Base-by-base conservation (phyloP, 1,140 invertebrate species). In the Lysiphlebus fabarum region DNA sequence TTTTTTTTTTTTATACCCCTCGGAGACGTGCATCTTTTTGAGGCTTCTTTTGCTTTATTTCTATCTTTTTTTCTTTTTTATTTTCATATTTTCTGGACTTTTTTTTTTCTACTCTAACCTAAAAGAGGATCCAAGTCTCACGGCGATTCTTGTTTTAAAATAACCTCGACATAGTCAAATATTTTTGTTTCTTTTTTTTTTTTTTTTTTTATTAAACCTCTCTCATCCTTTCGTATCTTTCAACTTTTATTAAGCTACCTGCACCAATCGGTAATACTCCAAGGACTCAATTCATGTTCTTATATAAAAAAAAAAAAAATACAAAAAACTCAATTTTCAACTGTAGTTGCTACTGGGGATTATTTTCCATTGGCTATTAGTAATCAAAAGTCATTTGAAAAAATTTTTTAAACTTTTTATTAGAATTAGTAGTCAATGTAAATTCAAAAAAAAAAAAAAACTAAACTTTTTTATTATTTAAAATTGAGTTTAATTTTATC, bases 271-370 rank as follows among this genome's bases (percentile, higher is more conserved):
- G 44, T 58, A 58, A 64, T 61, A 50, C 62, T 61, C 59, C 36
- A 33, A 49, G 50, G 59, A 54, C 41, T 40, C 44, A 62, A 59
- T 56, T 56, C 53, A 38, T 53, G 47, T 64, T 57, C 7, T 53
- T 56, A 2, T 26, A 2, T 26, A 26, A 26, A 26, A 26, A 26
- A 26, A 26, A 26, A 26, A 26, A 26, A 26, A 4, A 26, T 26
- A 26, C 5, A 14, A 36, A 55, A 62, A 58, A 61, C 47, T 64
- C 58, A 53, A 64, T 61, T 61, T 61, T 45, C 59, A 56, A 56
- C 56, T 58, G 53, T 14, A 54, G 51, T 40, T 26, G 17, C 17
- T 26, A 4, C 17, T 26, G 2, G 17, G 17, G 17, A 26, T 26
- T 26, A 26, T 26, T 26, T 26, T 26, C 17, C 17, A 26, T 26